Base-by-base conservation (phyloP, 35 echinoderm and acorn worm species). In the Hemicentrotus pulcherrimus region DNA sequence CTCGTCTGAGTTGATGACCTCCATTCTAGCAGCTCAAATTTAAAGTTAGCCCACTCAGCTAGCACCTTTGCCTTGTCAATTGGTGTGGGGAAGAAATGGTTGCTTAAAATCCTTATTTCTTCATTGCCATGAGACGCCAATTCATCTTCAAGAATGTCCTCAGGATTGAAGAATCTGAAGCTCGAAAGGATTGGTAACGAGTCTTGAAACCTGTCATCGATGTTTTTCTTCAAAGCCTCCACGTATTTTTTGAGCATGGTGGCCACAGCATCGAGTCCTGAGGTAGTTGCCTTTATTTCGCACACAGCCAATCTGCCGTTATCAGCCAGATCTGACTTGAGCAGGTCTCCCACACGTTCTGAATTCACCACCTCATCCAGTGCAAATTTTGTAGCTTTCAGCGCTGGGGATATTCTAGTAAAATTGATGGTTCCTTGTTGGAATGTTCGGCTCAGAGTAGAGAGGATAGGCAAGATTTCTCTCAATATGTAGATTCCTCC, bases 21-120 rank as follows among this genome's bases (percentile, higher is more conserved):
- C 95, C 95, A 95, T 31, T 88, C 33, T 18, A 95, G 86, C 31
- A 95, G 13, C 47, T 95, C 95, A 91, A 32, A 95, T 65, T 95
- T 95, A 9, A 95, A 48, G 14, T 95, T 88, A 10, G 31, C 22
- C 95, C 95, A 95, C 47, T 95, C 95, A 35, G 86, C 86, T 4
- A 91, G 86, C 60, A 95, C 31, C 11, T 89, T 48, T 95, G 30
- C 94, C 12, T 45, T 5, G 5, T 31, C 58, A 70, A 28, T 32
- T 32, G 31, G 32, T 45, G 32, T 47, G 24, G 85, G 15, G 31
- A 91, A 91, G 88, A 91, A 91, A 46, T 91, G 88, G 31, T 91
- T 46, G 31, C 88, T 46, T 7, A 91, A 46, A 46, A 91, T 91
- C 3, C 45, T 19, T 32, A 91, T 58, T 31, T 71, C 47, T 58